Conservation (phyloP, 2,797 vertebrate genomes). For the Lepidocolaptes lacrymiger region DNA sequence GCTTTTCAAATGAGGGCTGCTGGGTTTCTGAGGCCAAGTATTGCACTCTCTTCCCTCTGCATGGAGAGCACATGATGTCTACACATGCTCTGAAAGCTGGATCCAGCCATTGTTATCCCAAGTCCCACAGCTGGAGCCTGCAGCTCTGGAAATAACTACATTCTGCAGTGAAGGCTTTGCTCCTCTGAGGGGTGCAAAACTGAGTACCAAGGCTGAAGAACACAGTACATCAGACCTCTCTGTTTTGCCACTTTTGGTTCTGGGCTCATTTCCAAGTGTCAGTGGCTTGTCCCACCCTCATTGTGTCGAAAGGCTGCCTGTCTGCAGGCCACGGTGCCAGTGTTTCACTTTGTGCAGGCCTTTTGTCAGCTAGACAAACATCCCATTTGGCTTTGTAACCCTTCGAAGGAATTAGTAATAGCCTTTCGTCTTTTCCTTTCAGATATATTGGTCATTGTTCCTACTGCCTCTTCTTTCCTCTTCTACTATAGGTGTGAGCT, state of each 20-base stretch:
- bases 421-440: neutral
- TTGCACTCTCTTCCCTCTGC: neutral
- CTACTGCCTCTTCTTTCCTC: neutral
- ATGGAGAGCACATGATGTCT: accelerated
- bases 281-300: neutral
- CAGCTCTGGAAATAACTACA: neutral
- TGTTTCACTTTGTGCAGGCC: neutral
- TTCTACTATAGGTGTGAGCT: neutral
- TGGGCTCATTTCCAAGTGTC: accelerated
- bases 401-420: neutral
- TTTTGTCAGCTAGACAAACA: neutral
- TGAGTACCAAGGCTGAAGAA: neutral
- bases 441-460: neutral
- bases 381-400: neutral
- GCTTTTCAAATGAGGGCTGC: neutral
- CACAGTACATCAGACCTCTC: accelerated
- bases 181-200: neutral
- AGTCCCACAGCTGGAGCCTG: neutral
- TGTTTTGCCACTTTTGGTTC: neutral
- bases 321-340: neutral
- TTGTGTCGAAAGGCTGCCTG: neutral
- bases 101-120: neutral
- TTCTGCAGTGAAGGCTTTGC: neutral
- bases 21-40: neutral
- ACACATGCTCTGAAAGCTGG: neutral